phyloP scores from a whole-genome alignment of 2,113 vertebrate species.

The Dipodomys ordii region DNA sequence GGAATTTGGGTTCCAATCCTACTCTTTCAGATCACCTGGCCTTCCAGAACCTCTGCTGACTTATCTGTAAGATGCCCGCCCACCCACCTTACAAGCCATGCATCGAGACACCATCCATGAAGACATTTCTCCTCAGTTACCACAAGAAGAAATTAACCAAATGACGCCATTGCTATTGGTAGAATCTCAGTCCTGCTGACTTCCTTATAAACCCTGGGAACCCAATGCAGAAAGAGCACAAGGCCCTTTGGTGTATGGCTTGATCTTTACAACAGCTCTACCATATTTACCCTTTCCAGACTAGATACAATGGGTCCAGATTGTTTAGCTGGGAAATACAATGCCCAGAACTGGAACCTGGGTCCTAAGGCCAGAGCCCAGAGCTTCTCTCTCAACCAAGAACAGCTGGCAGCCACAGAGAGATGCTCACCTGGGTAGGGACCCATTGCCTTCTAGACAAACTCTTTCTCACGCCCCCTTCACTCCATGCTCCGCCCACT shows the following conservation, averaged over 20 bases:
- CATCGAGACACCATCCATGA: not conserved
- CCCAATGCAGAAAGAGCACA: not conserved
- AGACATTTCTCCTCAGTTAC: not conserved
- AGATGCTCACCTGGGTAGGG: too few species aligned
- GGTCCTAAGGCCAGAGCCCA: not conserved
- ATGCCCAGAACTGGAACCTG: not conserved
- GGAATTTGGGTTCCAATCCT: not conserved
- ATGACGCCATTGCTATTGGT: not conserved
- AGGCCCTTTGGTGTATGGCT: not conserved
- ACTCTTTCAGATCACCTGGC: not conserved
- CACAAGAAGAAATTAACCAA: not conserved
- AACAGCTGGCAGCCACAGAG: not conserved
- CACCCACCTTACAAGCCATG: not conserved
- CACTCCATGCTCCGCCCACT: conserved; percentile 18
- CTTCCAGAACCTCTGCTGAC: not conserved
- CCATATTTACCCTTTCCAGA: too few species aligned
- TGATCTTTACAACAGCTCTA: not conserved
- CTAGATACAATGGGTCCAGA: not conserved
- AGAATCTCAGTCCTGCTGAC: not conserved
- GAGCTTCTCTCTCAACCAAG: not conserved
- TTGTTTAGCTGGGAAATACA: not conserved
- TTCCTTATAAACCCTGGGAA: not conserved
- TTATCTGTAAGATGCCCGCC: not conserved
- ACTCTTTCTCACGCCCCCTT: not conserved
- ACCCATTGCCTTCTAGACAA: not conserved